Base-by-base conservation (phyloP, 1,140 invertebrate genomes). In the Hylyphantes graminicola region DNA sequence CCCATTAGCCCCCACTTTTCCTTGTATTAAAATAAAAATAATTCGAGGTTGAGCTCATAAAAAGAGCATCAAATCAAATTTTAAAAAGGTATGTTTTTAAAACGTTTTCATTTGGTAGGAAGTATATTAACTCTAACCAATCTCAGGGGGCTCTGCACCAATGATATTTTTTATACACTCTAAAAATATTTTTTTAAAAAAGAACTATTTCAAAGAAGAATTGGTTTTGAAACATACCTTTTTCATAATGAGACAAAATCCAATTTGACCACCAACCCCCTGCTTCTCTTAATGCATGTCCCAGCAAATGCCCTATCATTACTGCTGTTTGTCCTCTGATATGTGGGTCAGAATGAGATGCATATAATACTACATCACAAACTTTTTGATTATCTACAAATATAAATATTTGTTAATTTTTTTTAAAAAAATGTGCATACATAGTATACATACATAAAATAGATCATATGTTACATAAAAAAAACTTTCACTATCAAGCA, bases 331-430 rank as follows among this genome's bases (percentile, higher is more conserved):
- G 91, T 9, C 95, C 95, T 86, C 95, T 91, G 21, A 97, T 91
- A 88, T 97, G 95, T 0, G 95, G 96, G 90, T 97, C 96, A 59
- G 91, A 89, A 89, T 96, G 95, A 87, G 91, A 89, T 54, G 92
- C 91, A 88, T 94, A 94, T 17, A 94, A 89, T 50, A 94, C 89
- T 53, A 96, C 88, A 89, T 96, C 95, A 19, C 90, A 91, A 68
- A 96, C 91, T 86, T 91, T 90, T 88, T 91, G 91, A 64, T 68
- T 48, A 19, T 88, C 88, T 85, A 74, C 72, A 82, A 54, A 59
- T 35, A 80, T 0, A 68, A 70, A 67, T 7, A 72, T 48, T 50
- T 76, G 48, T 55, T 55, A 55, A 55, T 54, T 51, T 35, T 51
- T 70, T 70, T 7, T 70, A 10, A 70, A 15, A 12, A 67, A 70